Evolutionary conservation across 1,140 invertebrate species (phyloP).

Genomic region (Brachystomella parvula): DNA sequence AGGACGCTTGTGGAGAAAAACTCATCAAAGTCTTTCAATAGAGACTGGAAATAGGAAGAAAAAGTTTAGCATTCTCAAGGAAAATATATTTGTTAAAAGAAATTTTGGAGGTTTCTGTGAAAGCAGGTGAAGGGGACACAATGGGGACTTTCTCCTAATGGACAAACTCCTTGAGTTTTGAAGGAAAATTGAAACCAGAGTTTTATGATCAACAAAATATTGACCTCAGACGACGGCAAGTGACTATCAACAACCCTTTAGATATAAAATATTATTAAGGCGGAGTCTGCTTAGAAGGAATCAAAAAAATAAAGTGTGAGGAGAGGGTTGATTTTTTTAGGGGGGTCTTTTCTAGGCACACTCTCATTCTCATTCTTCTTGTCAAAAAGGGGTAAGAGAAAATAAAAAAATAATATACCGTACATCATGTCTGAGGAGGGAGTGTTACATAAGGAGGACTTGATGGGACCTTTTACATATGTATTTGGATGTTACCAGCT

Average conservation of each 20-base stretch:
- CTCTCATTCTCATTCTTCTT: too few species aligned
- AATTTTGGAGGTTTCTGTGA: too few species aligned
- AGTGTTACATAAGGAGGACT: background rate
- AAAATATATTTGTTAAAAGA: constrained; percentile 2
- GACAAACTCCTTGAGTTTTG: too few species aligned
- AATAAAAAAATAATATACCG: background rate
- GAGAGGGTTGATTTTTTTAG: constrained; percentile 4
- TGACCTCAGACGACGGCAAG: constrained; percentile 22
- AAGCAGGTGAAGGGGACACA: background rate
- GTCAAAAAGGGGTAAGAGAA: constrained; percentile 3
- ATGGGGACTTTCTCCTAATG: too few species aligned
- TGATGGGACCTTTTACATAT: background rate
- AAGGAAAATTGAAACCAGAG: constrained; percentile 21
- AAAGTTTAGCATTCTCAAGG: background rate
- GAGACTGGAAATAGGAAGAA: constrained; percentile 6
- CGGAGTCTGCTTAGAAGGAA: constrained; percentile 24
- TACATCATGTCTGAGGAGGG: background rate
- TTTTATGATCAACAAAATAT: constrained; percentile 25
- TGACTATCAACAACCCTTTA: constrained; percentile 19
- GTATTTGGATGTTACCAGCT: constrained; percentile 5
- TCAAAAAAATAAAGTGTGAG: constrained; percentile 6
- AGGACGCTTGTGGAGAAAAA: too few species aligned
- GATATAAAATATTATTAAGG: constrained; percentile 30
- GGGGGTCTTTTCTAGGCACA: background rate
- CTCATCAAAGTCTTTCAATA: constrained; percentile 12